A percentile compares a stretch with the other conserved stretches of the same genome.
Evolutionary conservation across 2,888 invertebrate species (phyloP).

Genomic region (Abscondita cerata): DNA sequence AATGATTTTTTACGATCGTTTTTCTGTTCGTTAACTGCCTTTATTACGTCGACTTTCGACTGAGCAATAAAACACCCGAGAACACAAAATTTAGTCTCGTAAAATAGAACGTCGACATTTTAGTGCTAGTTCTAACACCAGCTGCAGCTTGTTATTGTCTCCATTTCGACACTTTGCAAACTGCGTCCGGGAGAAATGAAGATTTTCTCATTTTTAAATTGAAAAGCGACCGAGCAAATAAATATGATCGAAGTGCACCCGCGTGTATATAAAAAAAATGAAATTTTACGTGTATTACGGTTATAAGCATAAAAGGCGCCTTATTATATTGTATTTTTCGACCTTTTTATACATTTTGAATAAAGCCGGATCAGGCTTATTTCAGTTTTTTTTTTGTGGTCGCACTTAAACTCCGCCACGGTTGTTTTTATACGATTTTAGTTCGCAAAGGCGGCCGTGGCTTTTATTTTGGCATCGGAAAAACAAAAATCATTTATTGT

Average conservation of each 20-base stretch:
- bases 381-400: not conserved
- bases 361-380: constrained; percentile 24
- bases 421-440: too few relatives aligned
- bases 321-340: constrained; percentile 27
- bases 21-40: constrained; percentile 19
- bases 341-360: constrained; percentile 24
- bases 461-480: too few relatives aligned
- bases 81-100: constrained; percentile 11
- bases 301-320: constrained; percentile 33
- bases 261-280: constrained; percentile 28
- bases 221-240: not conserved
- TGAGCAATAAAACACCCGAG: constrained; percentile 20
- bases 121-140: not conserved
- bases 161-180: constrained; percentile 1
- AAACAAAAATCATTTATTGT: too few relatives aligned
- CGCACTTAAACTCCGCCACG: constrained; percentile 10
- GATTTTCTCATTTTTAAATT: constrained; percentile 9
- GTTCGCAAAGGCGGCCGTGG: too few relatives aligned
- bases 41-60: constrained; percentile 22
- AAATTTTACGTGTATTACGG: constrained; percentile 33
- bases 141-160: not conserved
- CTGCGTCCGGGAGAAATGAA: constrained; percentile 1
- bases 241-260: constrained; percentile 16
- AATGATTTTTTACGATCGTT: constrained; percentile 21
- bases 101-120: not conserved